Percentiles rank a stretch among this genome's conserved stretches.
phyloP scores from a whole-genome alignment of 2,888 invertebrate genomes.

The Drosophila pegasa region DNA sequence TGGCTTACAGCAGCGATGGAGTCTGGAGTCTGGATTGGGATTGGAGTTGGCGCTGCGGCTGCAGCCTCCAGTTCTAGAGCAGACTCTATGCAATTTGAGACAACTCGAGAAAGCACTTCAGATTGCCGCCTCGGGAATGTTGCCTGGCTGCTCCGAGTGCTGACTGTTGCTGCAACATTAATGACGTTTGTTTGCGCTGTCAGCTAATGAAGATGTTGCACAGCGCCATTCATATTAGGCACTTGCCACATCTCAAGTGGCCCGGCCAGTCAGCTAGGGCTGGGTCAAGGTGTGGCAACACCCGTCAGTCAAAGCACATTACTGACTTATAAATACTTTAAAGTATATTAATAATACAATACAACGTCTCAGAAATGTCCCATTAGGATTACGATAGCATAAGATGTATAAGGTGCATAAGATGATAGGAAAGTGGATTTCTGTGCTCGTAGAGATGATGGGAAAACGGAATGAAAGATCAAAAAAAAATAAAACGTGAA shows the following conservation, averaged over 20 bases:
- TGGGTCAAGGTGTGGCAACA: slow-evolving; percentile 44
- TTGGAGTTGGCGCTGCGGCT: slow-evolving; percentile 1
- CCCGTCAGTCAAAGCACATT: not conserved
- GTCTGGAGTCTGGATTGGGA: slow-evolving; percentile 19
- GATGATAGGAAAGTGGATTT: too few species aligned
- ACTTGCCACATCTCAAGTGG: slow-evolving; percentile 36
- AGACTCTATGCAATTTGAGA: slow-evolving; percentile 76
- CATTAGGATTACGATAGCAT: not conserved
- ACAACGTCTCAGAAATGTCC: not conserved
- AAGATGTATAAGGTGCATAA: too few species aligned
- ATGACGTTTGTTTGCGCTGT: slow-evolving; percentile 33
- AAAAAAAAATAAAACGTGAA: too few species aligned
- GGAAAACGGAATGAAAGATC: too few species aligned
- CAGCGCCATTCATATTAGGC: slow-evolving; percentile 19
- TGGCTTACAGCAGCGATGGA: slow-evolving; percentile 53
- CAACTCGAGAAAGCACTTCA: slow-evolving; percentile 73
- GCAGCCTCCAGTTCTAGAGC: slow-evolving; percentile 31
- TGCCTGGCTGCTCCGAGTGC: slow-evolving; percentile 12
- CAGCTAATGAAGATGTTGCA: slow-evolving; percentile 55
- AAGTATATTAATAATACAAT: slow-evolving; percentile 2
- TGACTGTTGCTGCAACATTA: slow-evolving; percentile 48
- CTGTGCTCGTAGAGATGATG: too few species aligned
- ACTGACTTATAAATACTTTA: not conserved
- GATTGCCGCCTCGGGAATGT: slow-evolving; percentile 44
- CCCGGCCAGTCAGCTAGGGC: slow-evolving; percentile 5